Conservation (phyloP, 2,888 invertebrate species). For the Thecophora atra region DNA sequence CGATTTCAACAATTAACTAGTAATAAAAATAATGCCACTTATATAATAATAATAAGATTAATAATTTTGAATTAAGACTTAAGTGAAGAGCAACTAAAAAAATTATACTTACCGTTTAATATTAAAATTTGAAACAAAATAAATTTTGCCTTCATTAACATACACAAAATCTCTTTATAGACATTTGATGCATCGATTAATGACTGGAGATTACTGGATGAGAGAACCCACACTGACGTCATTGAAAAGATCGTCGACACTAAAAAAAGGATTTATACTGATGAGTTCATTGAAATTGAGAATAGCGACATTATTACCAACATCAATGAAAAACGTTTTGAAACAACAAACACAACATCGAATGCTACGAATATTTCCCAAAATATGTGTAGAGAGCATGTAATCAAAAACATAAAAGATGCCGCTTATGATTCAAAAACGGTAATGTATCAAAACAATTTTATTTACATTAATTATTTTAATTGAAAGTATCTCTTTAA, state of each 20-base stretch:
- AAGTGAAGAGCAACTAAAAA: no score
- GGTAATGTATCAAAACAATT: conserved; percentile 48
- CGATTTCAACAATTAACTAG: no score
- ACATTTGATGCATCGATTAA: conserved; percentile 66
- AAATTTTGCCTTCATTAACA: no score
- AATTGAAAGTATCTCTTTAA: not conserved
- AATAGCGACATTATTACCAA: conserved; percentile 62
- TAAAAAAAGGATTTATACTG: conserved; percentile 63
- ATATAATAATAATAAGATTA: no score
- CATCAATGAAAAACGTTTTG: conserved; percentile 55
- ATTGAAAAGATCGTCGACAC: conserved; percentile 65
- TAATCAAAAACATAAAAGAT: conserved; percentile 49
- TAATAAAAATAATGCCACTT: no score
- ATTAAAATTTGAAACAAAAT: no score
- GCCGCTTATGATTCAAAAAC: conserved; percentile 60
- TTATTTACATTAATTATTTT: not conserved
- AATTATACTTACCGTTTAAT: no score
- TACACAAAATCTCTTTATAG: conserved; percentile 42
- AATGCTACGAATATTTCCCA: conserved; percentile 59
- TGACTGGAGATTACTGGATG: conserved; percentile 66
- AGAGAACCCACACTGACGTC: conserved; percentile 66
- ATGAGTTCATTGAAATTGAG: conserved; percentile 66
- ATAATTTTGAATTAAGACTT: no score
- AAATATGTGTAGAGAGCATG: conserved; percentile 62
- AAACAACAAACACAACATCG: conserved; percentile 53